phyloP scores from a whole-genome alignment of 1,140 invertebrate genomes.

The Achroia grisella region DNA sequence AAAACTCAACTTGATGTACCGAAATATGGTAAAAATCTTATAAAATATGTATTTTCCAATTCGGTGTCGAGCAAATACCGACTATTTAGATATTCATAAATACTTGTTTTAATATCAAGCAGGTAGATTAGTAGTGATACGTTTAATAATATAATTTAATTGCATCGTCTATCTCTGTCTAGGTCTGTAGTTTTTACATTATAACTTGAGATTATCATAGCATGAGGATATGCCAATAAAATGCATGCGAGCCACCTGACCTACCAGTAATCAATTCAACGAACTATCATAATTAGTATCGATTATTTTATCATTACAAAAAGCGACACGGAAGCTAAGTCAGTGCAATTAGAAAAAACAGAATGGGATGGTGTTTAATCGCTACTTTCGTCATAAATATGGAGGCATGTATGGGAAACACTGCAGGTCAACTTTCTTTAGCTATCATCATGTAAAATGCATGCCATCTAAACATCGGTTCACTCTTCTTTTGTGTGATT shows the following conservation, averaged over 20 bases:
- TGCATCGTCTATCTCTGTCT: too few relatives aligned
- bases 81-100: too few relatives aligned
- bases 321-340: conserved; percentile 43
- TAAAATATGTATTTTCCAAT: too few relatives aligned
- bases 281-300: conserved; percentile 36
- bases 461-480: conserved; percentile 8
- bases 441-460: neutral
- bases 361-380: conserved; percentile 37
- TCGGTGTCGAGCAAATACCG: too few relatives aligned
- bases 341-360: conserved; percentile 37
- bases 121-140: too few relatives aligned
- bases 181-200: too few relatives aligned
- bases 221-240: too few relatives aligned
- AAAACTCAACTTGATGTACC: too few relatives aligned
- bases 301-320: conserved; percentile 44
- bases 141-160: too few relatives aligned
- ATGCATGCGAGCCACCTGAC: conserved; percentile 5
- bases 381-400: conserved; percentile 45
- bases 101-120: too few relatives aligned
- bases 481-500: conserved; percentile 2
- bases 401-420: conserved; percentile 37
- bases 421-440: conserved; percentile 42
- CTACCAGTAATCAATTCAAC: conserved; percentile 31
- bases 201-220: too few relatives aligned
- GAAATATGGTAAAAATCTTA: too few relatives aligned